These are phyloP conservation scores for Tympanoctomys barrerae DNA, from an alignment of 2,797 vertebrate genomes.

Conservation along the genomic window DNA sequence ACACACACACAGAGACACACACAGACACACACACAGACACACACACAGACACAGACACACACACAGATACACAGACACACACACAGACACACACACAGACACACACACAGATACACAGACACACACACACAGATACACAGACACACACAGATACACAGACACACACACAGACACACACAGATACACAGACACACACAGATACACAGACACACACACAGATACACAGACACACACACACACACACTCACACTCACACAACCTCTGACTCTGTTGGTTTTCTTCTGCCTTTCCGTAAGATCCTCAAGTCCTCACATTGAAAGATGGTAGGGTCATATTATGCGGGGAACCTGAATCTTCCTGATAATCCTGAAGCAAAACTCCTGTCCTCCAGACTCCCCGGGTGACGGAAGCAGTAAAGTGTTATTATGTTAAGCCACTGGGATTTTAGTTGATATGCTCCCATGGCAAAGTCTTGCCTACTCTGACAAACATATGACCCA, in stretches of 20 bases:
- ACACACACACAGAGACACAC: too few relatives aligned
- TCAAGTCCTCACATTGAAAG: background rate
- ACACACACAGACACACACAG: too few relatives aligned
- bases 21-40: too few relatives aligned
- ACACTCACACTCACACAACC: background rate
- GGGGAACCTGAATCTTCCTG: background rate
- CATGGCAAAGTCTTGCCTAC: constrained; percentile 7
- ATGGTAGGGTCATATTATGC: background rate
- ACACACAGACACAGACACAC: too few relatives aligned
- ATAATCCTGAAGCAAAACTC: background rate
- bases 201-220: too few relatives aligned
- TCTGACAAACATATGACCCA: constrained; percentile 61
- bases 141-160: too few relatives aligned
- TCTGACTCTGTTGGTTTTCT: background rate
- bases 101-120: too few relatives aligned
- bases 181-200: too few relatives aligned
- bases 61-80: too few relatives aligned
- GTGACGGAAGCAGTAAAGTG: background rate
- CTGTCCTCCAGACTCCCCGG: background rate
- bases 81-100: too few relatives aligned
- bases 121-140: too few relatives aligned
- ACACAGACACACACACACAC: too few relatives aligned
- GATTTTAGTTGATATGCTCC: constrained; percentile 21
- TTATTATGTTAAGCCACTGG: background rate
- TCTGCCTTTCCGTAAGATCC: background rate